Evolutionary conservation across 2,113 vertebrate species (phyloP).

Genomic region (Rhadina sibilatrix): DNA sequence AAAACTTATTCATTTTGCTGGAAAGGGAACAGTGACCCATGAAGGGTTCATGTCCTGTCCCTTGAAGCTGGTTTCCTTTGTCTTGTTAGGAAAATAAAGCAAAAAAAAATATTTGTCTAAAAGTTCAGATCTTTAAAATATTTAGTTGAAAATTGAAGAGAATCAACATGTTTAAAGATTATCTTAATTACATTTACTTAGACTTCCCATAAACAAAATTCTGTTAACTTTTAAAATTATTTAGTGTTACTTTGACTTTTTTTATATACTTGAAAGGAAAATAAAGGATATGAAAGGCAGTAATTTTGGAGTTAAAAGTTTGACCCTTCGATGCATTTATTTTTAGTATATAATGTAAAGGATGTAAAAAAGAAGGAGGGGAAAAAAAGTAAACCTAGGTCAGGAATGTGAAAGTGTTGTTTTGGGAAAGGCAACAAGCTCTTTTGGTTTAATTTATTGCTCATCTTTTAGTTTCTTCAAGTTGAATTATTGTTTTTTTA

Average conservation of each 20-base stretch:
- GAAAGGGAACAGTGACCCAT: neutral
- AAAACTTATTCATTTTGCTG: neutral
- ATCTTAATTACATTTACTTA: slow-evolving; percentile 60
- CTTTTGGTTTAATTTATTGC: slow-evolving; percentile 13
- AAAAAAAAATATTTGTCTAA: neutral
- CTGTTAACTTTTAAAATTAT: slow-evolving; percentile 67
- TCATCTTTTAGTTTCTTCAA: slow-evolving; percentile 27
- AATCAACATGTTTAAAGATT: slow-evolving; percentile 37
- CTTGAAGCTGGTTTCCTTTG: neutral
- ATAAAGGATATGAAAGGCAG: slow-evolving; percentile 64
- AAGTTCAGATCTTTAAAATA: slow-evolving; percentile 20
- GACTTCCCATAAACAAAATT: slow-evolving; percentile 54
- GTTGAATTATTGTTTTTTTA: slow-evolving; percentile 3
- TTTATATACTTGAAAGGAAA: slow-evolving; percentile 66
- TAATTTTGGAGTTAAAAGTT: slow-evolving; percentile 67
- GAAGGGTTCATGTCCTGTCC: neutral
- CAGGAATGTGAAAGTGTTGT: slow-evolving; percentile 46
- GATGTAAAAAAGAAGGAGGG: neutral
- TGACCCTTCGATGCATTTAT: slow-evolving; percentile 46
- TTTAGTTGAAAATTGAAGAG: slow-evolving; percentile 34
- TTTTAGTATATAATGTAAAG: slow-evolving; percentile 57
- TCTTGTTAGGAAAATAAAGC: neutral
- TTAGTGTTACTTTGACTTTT: slow-evolving; percentile 46
- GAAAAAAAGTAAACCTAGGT: neutral
- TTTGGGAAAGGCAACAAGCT: slow-evolving; percentile 14